phyloP scores from a whole-genome alignment of 2,888 invertebrate species.

The Caenorhabditis parvicauda region DNA sequence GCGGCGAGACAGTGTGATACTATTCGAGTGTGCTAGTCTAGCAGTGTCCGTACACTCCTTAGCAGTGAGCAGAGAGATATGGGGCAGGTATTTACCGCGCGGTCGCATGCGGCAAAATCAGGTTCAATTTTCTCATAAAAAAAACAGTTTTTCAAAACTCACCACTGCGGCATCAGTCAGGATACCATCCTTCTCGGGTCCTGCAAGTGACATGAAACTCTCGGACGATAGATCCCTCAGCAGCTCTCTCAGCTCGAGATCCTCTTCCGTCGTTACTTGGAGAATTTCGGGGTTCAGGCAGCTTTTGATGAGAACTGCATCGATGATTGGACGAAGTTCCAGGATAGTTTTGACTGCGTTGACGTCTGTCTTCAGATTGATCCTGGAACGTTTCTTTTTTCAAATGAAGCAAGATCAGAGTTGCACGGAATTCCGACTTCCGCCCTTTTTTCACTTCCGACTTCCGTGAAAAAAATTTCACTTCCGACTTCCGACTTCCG shows the following conservation, averaged over 20 bases:
- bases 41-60: no score
- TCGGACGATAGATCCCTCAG: constrained; percentile 28
- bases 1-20: no score
- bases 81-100: no score
- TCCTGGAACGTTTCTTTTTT: constrained; percentile 65
- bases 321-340: constrained; percentile 83
- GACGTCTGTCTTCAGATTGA: constrained; percentile 83
- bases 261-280: background rate
- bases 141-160: no score
- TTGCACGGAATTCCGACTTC: no score
- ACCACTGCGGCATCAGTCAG: constrained; percentile 20
- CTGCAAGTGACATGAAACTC: constrained; percentile 17
- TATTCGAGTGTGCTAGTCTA: no score
- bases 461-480: no score
- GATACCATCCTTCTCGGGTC: constrained; percentile 22
- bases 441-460: no score
- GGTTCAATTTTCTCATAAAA: no score
- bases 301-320: constrained; percentile 69
- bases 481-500: no score
- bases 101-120: no score
- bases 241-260: constrained; percentile 19
- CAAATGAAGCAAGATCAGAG: background rate
- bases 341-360: constrained; percentile 78
- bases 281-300: constrained; percentile 34
- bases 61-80: no score